Evolutionary conservation across 2,113 vertebrate genomes (phyloP).

Genomic region (Cyanistes caeruleus): DNA sequence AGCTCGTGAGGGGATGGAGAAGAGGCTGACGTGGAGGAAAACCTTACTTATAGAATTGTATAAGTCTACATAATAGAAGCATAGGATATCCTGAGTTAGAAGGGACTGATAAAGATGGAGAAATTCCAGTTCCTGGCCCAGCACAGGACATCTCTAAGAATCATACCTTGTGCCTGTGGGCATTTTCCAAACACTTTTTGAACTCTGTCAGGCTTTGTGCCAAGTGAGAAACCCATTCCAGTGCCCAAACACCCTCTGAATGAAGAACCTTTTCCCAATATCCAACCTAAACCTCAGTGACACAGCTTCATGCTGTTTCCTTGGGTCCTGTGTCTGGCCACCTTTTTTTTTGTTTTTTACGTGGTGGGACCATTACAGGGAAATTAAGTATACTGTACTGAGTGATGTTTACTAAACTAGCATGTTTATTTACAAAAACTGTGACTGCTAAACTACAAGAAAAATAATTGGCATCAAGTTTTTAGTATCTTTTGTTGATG

Average conservation of each 20-base stretch:
- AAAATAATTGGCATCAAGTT: neutral
- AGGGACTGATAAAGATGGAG: fast-evolving
- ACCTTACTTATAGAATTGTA: no score
- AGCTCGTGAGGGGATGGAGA: fast-evolving
- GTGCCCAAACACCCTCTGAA: neutral
- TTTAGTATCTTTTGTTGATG: neutral
- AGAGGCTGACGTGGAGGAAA: fast-evolving
- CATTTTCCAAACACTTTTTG: neutral
- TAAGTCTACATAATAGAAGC: neutral
- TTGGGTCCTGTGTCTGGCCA: neutral
- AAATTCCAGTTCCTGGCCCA: neutral
- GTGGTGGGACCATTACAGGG: neutral
- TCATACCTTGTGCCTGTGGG: neutral
- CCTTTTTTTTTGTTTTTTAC: neutral
- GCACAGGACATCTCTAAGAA: neutral
- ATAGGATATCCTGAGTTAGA: neutral
- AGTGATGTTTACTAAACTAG: neutral
- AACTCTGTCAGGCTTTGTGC: neutral
- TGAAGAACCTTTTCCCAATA: neutral
- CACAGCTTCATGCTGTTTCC: neutral
- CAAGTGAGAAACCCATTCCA: neutral
- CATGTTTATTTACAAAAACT: neutral
- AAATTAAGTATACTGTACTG: neutral
- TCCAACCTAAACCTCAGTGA: neutral
- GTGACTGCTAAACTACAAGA: neutral